Base-by-base conservation (phyloP, 2,113 vertebrate species). In the Meleagris gallopavo region DNA sequence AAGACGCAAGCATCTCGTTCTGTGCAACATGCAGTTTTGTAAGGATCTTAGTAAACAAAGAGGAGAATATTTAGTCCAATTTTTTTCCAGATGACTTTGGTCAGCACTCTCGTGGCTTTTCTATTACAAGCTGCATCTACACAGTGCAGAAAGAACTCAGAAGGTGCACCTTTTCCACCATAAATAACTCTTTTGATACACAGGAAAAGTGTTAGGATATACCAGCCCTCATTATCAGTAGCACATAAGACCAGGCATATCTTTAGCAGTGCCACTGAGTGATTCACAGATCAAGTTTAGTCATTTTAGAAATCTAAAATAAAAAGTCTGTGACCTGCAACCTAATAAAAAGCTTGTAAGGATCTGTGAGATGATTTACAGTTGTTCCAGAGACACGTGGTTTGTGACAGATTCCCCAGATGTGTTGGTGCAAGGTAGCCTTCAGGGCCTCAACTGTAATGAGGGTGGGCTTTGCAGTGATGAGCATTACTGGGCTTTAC, bases 341-440 rank as follows among this genome's bases (percentile, higher is more conserved):
- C 66, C 89, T 62, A 20, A 54, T 55, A 77, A 94, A 92, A 93
- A 86, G n/a, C 61, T 88, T 11, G 1, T 71, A 67, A 91, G 89
- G 89, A 71, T 91, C 64, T 86, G 46, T 89, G 69, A 77, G 93
- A 89, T 93, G 89, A 87, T 93, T 90, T 89, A 75, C 75, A 66
- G 34, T 83, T 92, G 60, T 81, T 12, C 43, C 36, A 78, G 36
- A 83, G 69, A 13, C 27, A 41, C 0, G 1, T 72, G 65, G 57
- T 90, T 83, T 80, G 82, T 94, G 85, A 80, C 88, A 83, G 54
- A 74, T 90, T 86, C 80, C 89, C 74, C 71, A 92, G 58, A 71
- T 82, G 77, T 85, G 80, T 54, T 80, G 48, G 62, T 86, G 65
- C 78, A 62, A 94, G 50, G 73, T 75, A 91, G 75, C 61, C 79